Evolutionary conservation across 1,140 invertebrate genomes (phyloP), one percentile per base, ranked within the genome.

Genomic region (Drosophila tropicalis): DNA sequence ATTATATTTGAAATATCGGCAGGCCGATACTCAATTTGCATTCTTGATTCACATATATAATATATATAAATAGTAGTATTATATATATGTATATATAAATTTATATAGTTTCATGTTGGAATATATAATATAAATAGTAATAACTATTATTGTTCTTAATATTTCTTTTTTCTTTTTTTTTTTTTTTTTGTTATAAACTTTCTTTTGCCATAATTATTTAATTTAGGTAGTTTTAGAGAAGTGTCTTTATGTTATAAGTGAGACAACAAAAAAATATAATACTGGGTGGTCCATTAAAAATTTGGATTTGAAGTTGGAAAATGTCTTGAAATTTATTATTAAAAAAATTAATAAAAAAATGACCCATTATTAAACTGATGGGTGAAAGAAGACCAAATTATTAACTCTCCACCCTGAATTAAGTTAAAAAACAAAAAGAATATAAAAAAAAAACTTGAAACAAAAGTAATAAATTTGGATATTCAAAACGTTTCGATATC

Each of bases 111-210:
- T 86, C 70, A 86, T 72, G 76, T 76, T 71, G 39, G 13, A 25
- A 12, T 78, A 89, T 89, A 83, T 91, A 90, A 90, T 89, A 90
- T 91, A 91, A 91, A 86, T 91, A 91, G 90, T 91, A 91, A 91
- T 91, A 91, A 89, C 90, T 91, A 91, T 91, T 91, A 91, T 91
- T 91, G 90, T 91, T 91, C 90, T 91, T 91, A 89, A 91, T 91
- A 91, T 83, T 91, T 90, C 83, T 81, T 85, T 76, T 81, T 70
- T 29, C 6, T 29, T 29, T 29, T 29, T 29, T 70, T 81, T 70
- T 29, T 29, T 29, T 29, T 29, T 29, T 29, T 70, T 68, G 63
- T 81, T 79, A 65, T 39, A 70, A 79, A 55, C 51, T 6, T 29
- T 71, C 63, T 79, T 77, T 82, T 78, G 74, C 71, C 80, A 79